Evolutionary conservation across 2,888 invertebrate species (phyloP).

Genomic region (Arrhopalites spinosus): DNA sequence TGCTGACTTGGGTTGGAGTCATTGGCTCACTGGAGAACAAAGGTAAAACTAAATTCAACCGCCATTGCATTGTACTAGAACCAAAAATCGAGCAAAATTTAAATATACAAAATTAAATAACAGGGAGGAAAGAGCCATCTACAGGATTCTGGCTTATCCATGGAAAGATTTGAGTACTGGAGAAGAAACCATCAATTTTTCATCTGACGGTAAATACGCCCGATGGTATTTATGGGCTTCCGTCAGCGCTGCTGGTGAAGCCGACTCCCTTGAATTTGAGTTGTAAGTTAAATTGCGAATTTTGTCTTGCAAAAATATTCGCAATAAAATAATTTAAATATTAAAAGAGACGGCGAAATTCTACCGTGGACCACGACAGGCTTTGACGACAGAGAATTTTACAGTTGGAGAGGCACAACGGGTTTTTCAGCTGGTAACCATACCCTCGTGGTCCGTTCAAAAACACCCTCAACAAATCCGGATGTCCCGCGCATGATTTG

Average conservation of each 20-base stretch:
- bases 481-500: constrained; percentile 52
- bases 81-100: too few relatives aligned
- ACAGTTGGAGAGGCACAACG: constrained; percentile 45
- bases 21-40: constrained; percentile 42
- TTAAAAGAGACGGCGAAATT: constrained; percentile 35
- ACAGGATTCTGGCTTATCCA: constrained; percentile 46
- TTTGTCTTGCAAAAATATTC: neutral
- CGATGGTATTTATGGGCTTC: constrained; percentile 48
- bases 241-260: constrained; percentile 49
- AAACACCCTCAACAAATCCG: constrained; percentile 46
- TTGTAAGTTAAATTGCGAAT: neutral
- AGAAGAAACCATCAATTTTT: constrained; percentile 38
- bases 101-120: neutral
- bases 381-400: constrained; percentile 52
- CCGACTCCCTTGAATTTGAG: constrained; percentile 44
- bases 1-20: constrained; percentile 40
- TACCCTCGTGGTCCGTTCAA: constrained; percentile 46
- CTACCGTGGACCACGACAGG: constrained; percentile 47
- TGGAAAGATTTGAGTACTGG: constrained; percentile 45
- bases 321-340: neutral
- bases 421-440: constrained; percentile 47
- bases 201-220: constrained; percentile 46
- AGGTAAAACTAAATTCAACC: neutral
- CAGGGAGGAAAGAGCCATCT: constrained; percentile 45
- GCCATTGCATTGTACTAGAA: too few relatives aligned